Evolutionary conservation across 2,888 invertebrate genomes (phyloP).

Genomic region (Hetaerina titia): DNA sequence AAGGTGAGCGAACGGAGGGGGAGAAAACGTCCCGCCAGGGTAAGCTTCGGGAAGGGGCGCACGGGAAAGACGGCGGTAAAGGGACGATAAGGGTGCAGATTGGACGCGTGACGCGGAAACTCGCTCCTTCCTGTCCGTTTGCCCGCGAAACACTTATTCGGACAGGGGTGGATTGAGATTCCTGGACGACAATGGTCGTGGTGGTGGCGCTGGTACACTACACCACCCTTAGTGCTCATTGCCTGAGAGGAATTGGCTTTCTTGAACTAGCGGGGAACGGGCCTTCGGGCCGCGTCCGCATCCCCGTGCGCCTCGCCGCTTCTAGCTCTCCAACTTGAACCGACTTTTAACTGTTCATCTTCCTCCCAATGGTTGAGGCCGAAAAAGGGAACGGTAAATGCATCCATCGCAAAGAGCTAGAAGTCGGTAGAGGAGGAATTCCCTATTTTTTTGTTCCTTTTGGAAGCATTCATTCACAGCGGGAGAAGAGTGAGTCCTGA

Average conservation of each 20-base stretch:
- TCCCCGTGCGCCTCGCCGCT: too few relatives aligned
- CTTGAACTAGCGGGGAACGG: not conserved
- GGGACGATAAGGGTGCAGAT: slow-evolving; percentile 9
- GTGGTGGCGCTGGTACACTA: not conserved
- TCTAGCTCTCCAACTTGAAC: not conserved
- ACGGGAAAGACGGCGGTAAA: not conserved
- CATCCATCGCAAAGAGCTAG: not conserved
- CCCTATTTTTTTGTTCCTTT: not conserved
- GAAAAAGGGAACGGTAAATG: not conserved
- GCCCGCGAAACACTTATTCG: not conserved
- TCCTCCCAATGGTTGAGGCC: not conserved
- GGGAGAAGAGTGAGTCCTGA: too few relatives aligned
- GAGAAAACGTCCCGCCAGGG: not conserved
- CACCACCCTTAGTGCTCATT: not conserved
- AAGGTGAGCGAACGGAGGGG: too few relatives aligned
- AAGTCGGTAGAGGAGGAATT: not conserved
- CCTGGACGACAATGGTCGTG: too few relatives aligned
- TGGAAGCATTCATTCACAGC: not conserved
- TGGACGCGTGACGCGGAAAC: slow-evolving; percentile 27
- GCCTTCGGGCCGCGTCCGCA: too few relatives aligned
- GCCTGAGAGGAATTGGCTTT: not conserved
- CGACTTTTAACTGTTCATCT: not conserved
- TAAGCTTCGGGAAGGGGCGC: too few relatives aligned
- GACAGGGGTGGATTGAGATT: not conserved
- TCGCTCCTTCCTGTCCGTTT: not conserved